These are phyloP conservation scores for Drosophila stalkeri DNA, from an alignment of 2,888 invertebrate species.

Conservation along the genomic window DNA sequence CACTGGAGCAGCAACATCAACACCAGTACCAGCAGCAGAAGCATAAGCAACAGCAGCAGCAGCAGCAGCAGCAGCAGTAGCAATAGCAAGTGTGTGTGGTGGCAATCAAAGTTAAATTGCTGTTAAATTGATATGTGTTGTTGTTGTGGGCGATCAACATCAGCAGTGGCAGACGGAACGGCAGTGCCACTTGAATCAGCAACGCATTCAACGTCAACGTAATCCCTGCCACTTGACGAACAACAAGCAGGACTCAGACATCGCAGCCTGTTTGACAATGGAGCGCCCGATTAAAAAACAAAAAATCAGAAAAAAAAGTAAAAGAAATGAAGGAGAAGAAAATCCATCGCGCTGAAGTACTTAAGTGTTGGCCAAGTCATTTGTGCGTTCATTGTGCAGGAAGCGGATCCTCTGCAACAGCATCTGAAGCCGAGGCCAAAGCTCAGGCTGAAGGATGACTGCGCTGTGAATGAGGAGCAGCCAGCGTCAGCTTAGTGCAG, in stretches of 20 bases:
- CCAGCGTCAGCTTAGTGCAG: slow-evolving; percentile 50
- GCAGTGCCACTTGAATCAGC: slow-evolving; percentile 63
- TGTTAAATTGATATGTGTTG: slow-evolving; percentile 50
- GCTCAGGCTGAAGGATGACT: slow-evolving; percentile 31
- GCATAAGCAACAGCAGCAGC: slow-evolving; percentile 16
- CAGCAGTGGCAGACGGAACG: slow-evolving; percentile 9
- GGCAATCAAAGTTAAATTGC: slow-evolving; percentile 59
- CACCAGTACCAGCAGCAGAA: slow-evolving; percentile 9
- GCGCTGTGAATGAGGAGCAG: slow-evolving; percentile 23
- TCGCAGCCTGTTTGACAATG: slow-evolving; percentile 57
- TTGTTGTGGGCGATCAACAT: slow-evolving; percentile 19
- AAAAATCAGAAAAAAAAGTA: slow-evolving; percentile 23
- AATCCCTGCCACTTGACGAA: slow-evolving; percentile 67
- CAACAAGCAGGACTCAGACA: slow-evolving; percentile 31
- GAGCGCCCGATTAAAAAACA: slow-evolving; percentile 66
- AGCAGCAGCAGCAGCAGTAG: slow-evolving; percentile 16
- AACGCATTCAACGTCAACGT: slow-evolving; percentile 75
- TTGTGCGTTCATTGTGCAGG: slow-evolving; percentile 73
- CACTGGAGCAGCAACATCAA: slow-evolving; percentile 20
- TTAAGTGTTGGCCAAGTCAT: slow-evolving; percentile 75
- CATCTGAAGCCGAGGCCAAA: slow-evolving; percentile 2
- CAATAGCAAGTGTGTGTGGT: slow-evolving; percentile 36
- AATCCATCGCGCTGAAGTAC: slow-evolving; percentile 58
- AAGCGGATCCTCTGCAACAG: slow-evolving; percentile 29
- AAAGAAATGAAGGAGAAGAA: slow-evolving; percentile 16